Evolutionary conservation across 2,888 invertebrate genomes (phyloP).

Genomic region (Nephrotoma guestfalica): DNA sequence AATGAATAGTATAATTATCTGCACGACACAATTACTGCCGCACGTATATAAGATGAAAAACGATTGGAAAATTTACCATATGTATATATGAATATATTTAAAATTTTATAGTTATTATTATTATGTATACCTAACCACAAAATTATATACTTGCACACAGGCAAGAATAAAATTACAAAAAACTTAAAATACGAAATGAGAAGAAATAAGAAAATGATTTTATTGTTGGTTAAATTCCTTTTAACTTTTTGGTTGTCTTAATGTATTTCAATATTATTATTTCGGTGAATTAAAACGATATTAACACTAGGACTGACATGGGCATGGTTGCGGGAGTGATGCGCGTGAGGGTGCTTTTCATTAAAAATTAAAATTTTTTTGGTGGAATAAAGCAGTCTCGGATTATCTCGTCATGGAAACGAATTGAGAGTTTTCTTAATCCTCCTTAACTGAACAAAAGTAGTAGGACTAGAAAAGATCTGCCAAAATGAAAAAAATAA

Average conservation of each 20-base stretch:
- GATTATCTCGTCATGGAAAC: no score
- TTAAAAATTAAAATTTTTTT: no score
- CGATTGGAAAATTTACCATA: neutral
- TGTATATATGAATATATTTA: neutral
- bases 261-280: neutral
- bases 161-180: neutral
- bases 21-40: neutral
- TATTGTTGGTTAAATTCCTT: neutral
- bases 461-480: no score
- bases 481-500: no score
- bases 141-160: neutral
- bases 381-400: no score
- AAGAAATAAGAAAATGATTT: neutral
- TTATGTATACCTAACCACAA: neutral
- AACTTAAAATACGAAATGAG: neutral
- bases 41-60: neutral
- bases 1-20: neutral
- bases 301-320: neutral
- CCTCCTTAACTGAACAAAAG: no score
- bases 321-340: no score
- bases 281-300: neutral
- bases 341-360: no score
- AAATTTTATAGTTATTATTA: neutral
- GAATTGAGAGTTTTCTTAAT: no score
- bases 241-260: neutral